phyloP scores from a whole-genome alignment of 2,113 vertebrate species.

The Romanogobio albipinnatus region DNA sequence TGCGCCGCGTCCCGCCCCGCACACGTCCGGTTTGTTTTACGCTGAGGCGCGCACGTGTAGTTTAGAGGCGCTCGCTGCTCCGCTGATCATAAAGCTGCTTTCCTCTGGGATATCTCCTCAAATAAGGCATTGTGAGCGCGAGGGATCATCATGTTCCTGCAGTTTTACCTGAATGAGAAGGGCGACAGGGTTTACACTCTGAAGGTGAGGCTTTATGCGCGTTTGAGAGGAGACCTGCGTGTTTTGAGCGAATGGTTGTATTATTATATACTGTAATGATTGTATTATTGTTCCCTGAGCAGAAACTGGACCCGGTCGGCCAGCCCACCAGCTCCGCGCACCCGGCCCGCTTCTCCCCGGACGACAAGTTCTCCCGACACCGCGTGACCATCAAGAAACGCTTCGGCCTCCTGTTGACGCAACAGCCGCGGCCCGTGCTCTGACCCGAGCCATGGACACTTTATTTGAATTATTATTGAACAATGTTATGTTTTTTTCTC shows the following conservation, averaged over 20 bases:
- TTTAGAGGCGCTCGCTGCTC: not conserved
- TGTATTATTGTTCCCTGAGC: constrained; percentile 37
- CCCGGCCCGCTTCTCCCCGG: constrained; percentile 89
- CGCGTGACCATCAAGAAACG: constrained; percentile 87
- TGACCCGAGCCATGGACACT: constrained; percentile 56
- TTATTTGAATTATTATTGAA: not conserved
- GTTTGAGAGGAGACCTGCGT: not conserved
- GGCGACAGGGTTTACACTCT: constrained; percentile 88
- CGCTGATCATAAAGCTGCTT: not conserved
- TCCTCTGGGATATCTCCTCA: too few species aligned
- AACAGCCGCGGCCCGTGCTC: constrained; percentile 82
- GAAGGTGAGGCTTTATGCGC: constrained; percentile 73
- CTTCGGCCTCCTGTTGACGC: constrained; percentile 86
- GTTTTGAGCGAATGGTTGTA: too few species aligned
- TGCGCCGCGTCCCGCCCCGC: not conserved
- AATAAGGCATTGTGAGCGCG: not conserved
- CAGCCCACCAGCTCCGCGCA: constrained; percentile 87
- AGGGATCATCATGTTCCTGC: constrained; percentile 80
- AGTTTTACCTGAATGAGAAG: constrained; percentile 80
- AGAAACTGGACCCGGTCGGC: constrained; percentile 79
- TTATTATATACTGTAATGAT: not conserved
- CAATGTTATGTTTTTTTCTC: not conserved
- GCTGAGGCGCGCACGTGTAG: not conserved
- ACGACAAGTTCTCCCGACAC: constrained; percentile 90
- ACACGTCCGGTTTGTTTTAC: not conserved